Percentiles rank a stretch among this genome's conserved stretches.
Conservation (phyloP, 2,888 invertebrate genomes). For the Rhagium mordax region DNA sequence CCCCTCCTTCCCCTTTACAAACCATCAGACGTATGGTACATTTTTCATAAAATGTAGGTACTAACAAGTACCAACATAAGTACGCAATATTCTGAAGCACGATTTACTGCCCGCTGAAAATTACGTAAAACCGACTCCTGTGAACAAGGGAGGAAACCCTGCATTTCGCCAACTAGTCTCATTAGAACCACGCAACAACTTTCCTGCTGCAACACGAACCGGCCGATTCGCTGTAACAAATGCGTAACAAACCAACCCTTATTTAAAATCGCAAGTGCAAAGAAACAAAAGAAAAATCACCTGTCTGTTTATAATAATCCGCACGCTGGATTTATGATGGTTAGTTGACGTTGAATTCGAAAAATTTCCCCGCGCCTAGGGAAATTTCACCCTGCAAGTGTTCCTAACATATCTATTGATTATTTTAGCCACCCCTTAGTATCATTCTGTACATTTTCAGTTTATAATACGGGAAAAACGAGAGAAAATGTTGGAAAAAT, state of each 20-base stretch:
- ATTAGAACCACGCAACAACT: neutral
- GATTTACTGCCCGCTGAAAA: neutral
- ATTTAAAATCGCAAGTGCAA: neutral
- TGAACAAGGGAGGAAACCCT: too few species aligned
- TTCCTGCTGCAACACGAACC: neutral
- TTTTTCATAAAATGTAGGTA: too few species aligned
- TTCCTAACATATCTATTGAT: slow-evolving; percentile 64
- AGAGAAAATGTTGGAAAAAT: slow-evolving; percentile 53
- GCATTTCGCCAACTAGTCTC: neutral
- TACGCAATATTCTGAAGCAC: too few species aligned
- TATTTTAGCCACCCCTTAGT: slow-evolving; percentile 62
- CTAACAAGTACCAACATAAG: too few species aligned
- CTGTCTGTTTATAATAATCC: neutral
- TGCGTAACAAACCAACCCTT: neutral
- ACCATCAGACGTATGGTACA: too few species aligned
- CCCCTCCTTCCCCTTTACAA: too few species aligned
- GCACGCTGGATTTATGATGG: neutral
- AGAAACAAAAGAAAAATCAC: neutral
- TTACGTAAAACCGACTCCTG: neutral
- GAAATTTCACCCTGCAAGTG: slow-evolving; percentile 57
- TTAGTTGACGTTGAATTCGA: neutral
- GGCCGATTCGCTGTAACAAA: neutral
- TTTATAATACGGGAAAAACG: slow-evolving; percentile 51
- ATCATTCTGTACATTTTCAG: slow-evolving; percentile 42
- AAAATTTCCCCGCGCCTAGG: slow-evolving; percentile 34